Base-by-base conservation (phyloP, 2,113 vertebrate genomes). In the Pholis gunnellus region DNA sequence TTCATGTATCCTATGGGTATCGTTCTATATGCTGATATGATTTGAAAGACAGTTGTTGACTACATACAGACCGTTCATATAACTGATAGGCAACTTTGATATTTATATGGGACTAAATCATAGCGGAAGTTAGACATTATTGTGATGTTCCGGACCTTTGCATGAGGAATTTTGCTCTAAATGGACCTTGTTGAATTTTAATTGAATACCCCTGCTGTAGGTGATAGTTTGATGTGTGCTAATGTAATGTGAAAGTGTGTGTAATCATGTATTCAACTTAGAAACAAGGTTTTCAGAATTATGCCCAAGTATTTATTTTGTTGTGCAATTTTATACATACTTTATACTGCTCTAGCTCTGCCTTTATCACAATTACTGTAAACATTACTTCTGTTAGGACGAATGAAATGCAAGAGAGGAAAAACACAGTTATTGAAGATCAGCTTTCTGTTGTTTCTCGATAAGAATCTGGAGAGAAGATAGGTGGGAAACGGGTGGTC, bases 1-100 rank as follows among this genome's bases (percentile, higher is more conserved):
- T 38, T 71, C 50, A 76, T 66, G 22, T 42, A 65, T 65, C 44
- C 42, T 2, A 36, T 60, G 31, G 63, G 42, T 34, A 78, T 34
- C 6, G 17, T 31, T 60, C 9, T 1, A 14, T 59, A 15, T n/a
- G n/a, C n/a, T n/a, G n/a, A n/a, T n/a, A n/a, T n/a, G 34, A 34
- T 34, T 34, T 34, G 5, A 34, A 34, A 34, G 34, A 34, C 34
- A 34, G 34, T 34, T 34, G 34, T 34, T 34, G 34, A 34, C 5
- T 34, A 4, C 0, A 34, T 34, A 34, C 34, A 5, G 34, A 34
- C 34, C 34, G 34, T 34, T 34, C 5, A 34, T 34, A 34, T 6
- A 34, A 34, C 34, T 34, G 34, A 5, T 34, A 34, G 34, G 34
- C 34, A 6, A 6, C 34, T 34, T 34, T 5, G 6, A 6, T 34